Percentiles rank a stretch among this genome's conserved stretches.
Evolutionary conservation across 2,113 vertebrate species (phyloP).

Genomic region (Trogon melanurus): DNA sequence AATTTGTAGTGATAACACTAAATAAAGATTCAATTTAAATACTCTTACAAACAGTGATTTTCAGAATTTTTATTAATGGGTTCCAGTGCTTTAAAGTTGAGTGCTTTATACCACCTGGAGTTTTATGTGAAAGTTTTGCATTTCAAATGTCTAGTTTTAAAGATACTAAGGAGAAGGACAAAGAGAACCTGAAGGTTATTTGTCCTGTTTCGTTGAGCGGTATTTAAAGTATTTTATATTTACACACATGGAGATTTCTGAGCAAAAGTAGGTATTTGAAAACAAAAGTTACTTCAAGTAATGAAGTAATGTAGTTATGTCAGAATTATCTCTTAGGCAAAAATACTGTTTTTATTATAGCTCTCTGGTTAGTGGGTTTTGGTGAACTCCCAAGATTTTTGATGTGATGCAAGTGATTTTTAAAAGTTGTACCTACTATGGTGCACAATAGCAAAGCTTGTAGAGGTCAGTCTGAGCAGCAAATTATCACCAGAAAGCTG

Average conservation of each 20-base stretch:
- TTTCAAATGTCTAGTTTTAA: not conserved
- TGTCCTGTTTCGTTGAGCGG: not conserved
- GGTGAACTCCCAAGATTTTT: not conserved
- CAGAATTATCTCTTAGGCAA: not conserved
- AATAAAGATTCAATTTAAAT: not conserved
- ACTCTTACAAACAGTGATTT: not conserved
- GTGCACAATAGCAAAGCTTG: not conserved
- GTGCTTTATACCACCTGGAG: not conserved
- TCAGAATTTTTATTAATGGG: not conserved
- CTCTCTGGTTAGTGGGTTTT: not conserved
- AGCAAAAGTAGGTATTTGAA: not conserved
- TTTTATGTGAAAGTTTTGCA: not conserved
- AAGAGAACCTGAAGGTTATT: not conserved
- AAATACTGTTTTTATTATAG: not conserved
- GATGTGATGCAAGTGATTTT: not conserved
- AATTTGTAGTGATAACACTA: not conserved
- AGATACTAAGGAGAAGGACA: not conserved
- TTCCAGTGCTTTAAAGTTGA: not conserved
- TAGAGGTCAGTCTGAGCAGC: not conserved
- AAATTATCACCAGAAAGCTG: not conserved
- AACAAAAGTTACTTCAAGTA: not conserved
- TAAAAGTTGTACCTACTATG: not conserved
- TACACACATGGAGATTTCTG: not conserved
- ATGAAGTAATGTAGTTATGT: not conserved
- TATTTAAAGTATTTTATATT: not conserved